Conservation (phyloP, 2,113 vertebrate genomes). For the Cochlearius cochlearius region DNA sequence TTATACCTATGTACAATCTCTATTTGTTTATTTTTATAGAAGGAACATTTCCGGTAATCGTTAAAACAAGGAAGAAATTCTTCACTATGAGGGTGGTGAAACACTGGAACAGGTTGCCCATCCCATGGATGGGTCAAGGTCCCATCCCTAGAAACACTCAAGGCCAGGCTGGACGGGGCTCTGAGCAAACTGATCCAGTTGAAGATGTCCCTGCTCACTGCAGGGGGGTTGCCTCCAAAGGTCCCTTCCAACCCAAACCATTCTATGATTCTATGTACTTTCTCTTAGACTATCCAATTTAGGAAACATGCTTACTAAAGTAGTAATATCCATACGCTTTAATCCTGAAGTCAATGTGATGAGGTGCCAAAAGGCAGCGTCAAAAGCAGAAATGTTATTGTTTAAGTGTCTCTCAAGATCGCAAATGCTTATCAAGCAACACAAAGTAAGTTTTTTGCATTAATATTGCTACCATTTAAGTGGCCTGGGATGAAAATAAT, state of each 20-base stretch:
- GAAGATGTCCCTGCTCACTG: too few species aligned
- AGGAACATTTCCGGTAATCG: background rate
- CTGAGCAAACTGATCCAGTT: too few species aligned
- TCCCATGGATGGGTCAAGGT: too few species aligned
- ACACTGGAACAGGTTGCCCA: too few species aligned
- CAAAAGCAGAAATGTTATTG: background rate
- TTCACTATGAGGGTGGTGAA: too few species aligned
- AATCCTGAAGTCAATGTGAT: background rate
- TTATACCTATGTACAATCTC: background rate
- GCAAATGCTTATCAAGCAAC: background rate
- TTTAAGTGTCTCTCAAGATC: background rate
- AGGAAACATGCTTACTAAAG: background rate
- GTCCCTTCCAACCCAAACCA: too few species aligned
- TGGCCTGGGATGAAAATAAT: background rate
- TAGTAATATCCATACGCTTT: background rate
- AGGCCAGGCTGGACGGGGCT: too few species aligned
- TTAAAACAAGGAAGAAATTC: background rate
- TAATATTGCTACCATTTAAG: background rate
- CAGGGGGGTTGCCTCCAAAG: too few species aligned
- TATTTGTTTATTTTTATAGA: background rate
- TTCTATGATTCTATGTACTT: background rate
- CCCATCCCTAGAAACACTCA: too few species aligned
- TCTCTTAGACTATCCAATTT: background rate
- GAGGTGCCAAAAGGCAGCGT: background rate
- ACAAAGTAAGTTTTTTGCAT: background rate